Evolutionary conservation across 2,888 invertebrate genomes (phyloP).

Genomic region (Piscicola geometra): DNA sequence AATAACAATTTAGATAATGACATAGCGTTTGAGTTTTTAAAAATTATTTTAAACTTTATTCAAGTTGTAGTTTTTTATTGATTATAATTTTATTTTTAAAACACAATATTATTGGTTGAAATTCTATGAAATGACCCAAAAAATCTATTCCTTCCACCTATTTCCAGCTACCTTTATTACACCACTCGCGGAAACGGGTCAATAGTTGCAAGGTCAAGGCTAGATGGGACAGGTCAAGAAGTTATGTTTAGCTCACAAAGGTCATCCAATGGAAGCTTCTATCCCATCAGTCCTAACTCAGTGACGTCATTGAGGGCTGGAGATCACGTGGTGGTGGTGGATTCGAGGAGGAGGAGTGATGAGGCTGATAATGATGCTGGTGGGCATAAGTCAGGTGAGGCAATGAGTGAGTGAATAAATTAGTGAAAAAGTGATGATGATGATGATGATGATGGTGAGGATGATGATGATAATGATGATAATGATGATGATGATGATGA

Average conservation of each 20-base stretch:
- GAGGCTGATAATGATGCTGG: not conserved
- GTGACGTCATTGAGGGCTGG: not conserved
- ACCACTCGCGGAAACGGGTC: not conserved
- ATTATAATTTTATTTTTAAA: too few species aligned
- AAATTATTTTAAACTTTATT: too few species aligned
- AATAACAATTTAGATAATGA: too few species aligned
- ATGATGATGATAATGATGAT: not conserved
- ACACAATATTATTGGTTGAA: too few species aligned
- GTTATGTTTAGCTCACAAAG: not conserved
- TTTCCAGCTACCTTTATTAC: not conserved
- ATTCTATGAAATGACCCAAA: too few species aligned
- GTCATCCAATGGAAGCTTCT: not conserved
- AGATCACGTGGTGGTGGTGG: not conserved
- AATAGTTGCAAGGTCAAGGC: not conserved
- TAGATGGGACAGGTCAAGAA: not conserved
- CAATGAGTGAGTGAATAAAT: too few species aligned
- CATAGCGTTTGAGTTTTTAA: too few species aligned
- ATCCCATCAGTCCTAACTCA: not conserved
- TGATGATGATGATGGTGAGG: not conserved
- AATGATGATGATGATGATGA: not conserved
- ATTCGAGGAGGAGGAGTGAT: not conserved
- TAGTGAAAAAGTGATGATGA: conserved; percentile 44
- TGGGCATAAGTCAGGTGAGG: not conserved
- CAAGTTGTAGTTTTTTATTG: too few species aligned
- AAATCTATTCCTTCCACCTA: too few species aligned